These are phyloP conservation scores for Jordanella pulchra DNA, from an alignment of 2,797 vertebrate genomes.

Conservation along the genomic window DNA sequence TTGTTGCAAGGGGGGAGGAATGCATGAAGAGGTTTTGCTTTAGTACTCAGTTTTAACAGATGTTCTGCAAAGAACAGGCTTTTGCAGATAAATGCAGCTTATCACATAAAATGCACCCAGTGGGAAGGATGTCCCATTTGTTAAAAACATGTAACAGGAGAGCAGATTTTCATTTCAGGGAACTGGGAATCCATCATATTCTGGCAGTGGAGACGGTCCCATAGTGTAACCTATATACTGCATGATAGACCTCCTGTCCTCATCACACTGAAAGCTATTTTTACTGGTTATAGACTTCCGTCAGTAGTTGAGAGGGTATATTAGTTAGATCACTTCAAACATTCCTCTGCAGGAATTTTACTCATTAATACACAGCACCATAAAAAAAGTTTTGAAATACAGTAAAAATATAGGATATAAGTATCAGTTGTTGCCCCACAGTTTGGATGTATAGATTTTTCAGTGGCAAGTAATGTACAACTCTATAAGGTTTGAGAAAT, in stretches of 20 bases:
- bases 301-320: slow-evolving; percentile 10
- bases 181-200: slow-evolving; percentile 41
- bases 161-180: slow-evolving; percentile 41
- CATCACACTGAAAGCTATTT: slow-evolving; percentile 1
- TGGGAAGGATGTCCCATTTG: slow-evolving; percentile 53
- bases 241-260: slow-evolving; percentile 28
- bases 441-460: too few species aligned
- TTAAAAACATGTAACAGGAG: slow-evolving; percentile 46
- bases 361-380: not conserved
- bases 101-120: slow-evolving; percentile 63
- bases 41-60: slow-evolving; percentile 65
- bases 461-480: too few species aligned
- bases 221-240: not conserved
- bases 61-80: slow-evolving; percentile 46
- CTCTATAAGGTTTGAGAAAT: too few species aligned
- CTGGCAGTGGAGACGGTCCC: slow-evolving; percentile 32
- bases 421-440: too few species aligned
- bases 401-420: too few species aligned
- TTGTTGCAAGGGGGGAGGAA: slow-evolving; percentile 25
- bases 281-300: not conserved
- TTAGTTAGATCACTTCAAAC: not conserved
- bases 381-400: not conserved
- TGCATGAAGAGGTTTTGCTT: slow-evolving; percentile 55
- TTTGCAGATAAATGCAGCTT: slow-evolving; percentile 70
- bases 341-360: not conserved